Conservation (phyloP, 2,113 vertebrate species). For the Cygnus atratus region DNA sequence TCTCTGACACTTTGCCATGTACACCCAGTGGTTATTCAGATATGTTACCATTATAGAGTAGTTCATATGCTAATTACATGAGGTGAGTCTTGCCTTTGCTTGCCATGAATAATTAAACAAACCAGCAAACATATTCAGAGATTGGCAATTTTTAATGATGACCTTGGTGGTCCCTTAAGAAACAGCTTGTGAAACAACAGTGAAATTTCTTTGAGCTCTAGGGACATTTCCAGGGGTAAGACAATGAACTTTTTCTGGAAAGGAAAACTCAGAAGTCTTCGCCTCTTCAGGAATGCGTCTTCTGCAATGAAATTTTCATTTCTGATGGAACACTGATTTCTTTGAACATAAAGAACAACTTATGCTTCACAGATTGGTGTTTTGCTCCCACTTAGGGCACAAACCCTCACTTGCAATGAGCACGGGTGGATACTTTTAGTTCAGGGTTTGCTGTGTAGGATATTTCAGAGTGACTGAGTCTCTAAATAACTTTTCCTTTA, state of each 20-base stretch:
- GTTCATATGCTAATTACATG: neutral
- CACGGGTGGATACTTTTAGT: neutral
- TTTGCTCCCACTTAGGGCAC: neutral
- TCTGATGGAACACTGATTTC: neutral
- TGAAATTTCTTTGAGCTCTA: neutral
- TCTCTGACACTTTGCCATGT: neutral
- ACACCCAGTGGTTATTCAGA: neutral
- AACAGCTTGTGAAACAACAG: neutral
- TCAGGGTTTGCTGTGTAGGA: neutral
- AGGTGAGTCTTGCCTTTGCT: neutral
- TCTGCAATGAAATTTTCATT: neutral
- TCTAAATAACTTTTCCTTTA: neutral
- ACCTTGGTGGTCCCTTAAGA: accelerated
- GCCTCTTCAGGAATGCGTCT: neutral
- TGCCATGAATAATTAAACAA: neutral
- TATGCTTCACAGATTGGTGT: neutral
- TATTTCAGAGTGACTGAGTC: neutral
- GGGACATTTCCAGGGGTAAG: neutral
- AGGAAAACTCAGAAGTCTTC: neutral
- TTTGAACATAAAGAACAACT: neutral
- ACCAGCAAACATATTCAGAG: neutral
- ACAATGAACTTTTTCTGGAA: neutral
- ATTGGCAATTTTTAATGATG: neutral
- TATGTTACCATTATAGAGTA: neutral
- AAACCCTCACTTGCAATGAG: accelerated